Conservation (phyloP, 2,113 vertebrate species). For the Buteo buteo region DNA sequence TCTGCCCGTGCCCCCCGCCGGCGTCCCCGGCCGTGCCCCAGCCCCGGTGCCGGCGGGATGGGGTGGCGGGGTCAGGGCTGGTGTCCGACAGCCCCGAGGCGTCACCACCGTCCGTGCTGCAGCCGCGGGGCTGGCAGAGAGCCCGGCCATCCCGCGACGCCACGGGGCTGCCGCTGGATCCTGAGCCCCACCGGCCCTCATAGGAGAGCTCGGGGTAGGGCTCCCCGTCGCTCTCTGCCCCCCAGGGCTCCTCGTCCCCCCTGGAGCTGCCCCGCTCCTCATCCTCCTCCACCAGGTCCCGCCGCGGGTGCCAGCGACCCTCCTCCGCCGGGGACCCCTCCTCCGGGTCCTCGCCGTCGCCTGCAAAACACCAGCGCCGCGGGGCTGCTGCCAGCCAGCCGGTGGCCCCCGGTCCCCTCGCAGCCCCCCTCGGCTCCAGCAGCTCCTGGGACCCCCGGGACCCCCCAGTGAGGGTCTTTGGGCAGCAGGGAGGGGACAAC, state of each 20-base stretch:
- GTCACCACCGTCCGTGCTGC: not conserved
- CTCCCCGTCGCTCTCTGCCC: constrained; percentile 4
- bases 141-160: not conserved
- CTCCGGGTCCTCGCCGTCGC: constrained; percentile 4
- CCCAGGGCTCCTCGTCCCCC: not conserved
- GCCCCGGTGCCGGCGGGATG: not conserved
- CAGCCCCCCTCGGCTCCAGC: not conserved
- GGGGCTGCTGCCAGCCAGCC: not conserved
- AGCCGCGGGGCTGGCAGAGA: not conserved
- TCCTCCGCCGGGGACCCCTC: not conserved
- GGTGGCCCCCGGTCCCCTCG: fast-evolving
- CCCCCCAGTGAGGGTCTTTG: not conserved
- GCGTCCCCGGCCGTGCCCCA: not conserved
- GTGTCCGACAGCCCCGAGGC: not conserved
- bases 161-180: not conserved
- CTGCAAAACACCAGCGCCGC: constrained; percentile 22
- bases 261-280: not conserved
- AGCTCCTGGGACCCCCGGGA: not conserved
- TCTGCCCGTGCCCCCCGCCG: not conserved
- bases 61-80: not conserved
- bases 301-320: not conserved
- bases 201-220: not conserved
- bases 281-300: constrained; percentile 41
- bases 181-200: not conserved
- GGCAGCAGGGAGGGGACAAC: not conserved